Percentiles rank a stretch among this genome's conserved stretches.
phyloP scores from a whole-genome alignment of 2,888 invertebrate genomes.

The Xestia xanthographa region DNA sequence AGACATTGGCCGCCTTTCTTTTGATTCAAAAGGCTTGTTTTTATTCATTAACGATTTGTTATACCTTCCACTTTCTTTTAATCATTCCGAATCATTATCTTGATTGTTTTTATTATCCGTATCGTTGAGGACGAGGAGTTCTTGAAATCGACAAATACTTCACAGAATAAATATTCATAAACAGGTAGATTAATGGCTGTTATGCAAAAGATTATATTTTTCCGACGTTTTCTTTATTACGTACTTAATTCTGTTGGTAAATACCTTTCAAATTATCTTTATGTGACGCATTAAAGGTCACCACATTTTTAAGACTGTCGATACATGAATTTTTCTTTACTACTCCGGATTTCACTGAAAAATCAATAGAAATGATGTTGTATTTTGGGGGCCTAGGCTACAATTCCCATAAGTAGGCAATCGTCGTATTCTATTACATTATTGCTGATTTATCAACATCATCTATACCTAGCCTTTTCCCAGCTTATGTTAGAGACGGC shows the following conservation, averaged over 20 bases:
- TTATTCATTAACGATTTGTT: not conserved
- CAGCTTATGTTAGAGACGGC: too few species aligned
- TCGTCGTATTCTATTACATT: not conserved
- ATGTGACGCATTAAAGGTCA: not conserved
- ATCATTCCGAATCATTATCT: conserved; percentile 13
- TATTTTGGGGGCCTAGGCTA: not conserved
- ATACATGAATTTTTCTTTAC: not conserved
- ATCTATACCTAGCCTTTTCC: too few species aligned
- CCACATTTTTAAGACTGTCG: not conserved
- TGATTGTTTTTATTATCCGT: conserved; percentile 34
- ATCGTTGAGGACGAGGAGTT: conserved; percentile 24
- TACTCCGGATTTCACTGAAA: not conserved
- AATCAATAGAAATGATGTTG: not conserved
- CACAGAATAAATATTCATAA: conserved; percentile 7
- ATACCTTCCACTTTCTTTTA: conserved; percentile 8
- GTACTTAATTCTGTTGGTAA: conserved; percentile 10
- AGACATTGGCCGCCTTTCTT: conserved; percentile 25
- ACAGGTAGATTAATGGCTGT: conserved; percentile 5
- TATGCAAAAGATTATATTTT: conserved; percentile 37
- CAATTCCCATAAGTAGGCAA: not conserved
- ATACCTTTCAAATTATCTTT: conserved; percentile 11
- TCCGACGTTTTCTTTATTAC: conserved; percentile 13
- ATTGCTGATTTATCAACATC: not conserved
- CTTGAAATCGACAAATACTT: conserved; percentile 31
- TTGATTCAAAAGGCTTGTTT: not conserved